A percentile compares a stretch with the other conserved stretches of the same genome.
Conservation (phyloP, 2,888 invertebrate genomes). For the Odontomyia ornata region DNA sequence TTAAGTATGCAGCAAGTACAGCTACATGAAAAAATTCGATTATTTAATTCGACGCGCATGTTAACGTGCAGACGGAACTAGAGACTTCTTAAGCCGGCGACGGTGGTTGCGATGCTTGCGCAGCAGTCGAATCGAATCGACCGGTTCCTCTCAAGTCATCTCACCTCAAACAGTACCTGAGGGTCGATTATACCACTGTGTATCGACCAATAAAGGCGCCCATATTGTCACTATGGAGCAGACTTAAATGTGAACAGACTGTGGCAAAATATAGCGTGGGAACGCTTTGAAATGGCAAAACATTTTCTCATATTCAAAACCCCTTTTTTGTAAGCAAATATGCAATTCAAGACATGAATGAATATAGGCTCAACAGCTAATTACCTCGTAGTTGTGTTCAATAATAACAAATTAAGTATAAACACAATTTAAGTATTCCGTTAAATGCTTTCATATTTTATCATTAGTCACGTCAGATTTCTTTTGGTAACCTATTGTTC, state of each 20-base stretch:
- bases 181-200: slow-evolving; percentile 26
- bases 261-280: not conserved
- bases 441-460: too few species aligned
- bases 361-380: too few species aligned
- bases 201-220: slow-evolving; percentile 16
- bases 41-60: slow-evolving; percentile 16
- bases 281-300: not conserved
- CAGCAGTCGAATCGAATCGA: not conserved
- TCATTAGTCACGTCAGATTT: too few species aligned
- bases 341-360: too few species aligned
- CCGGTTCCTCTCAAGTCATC: slow-evolving; percentile 5
- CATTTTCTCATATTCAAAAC: too few species aligned
- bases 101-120: not conserved
- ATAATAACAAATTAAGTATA: too few species aligned
- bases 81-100: not conserved
- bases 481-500: not conserved
- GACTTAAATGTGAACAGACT: not conserved
- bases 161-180: slow-evolving; percentile 7
- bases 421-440: too few species aligned
- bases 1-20: not conserved
- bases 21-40: slow-evolving; percentile 15
- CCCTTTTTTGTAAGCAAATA: too few species aligned
- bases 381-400: too few species aligned
- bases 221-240: not conserved
- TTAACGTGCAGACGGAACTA: slow-evolving; percentile 28